A percentile compares a stretch with the other conserved stretches of the same genome.
Conservation (phyloP, 2,113 vertebrate genomes). For the Rhinolophus sinicus region DNA sequence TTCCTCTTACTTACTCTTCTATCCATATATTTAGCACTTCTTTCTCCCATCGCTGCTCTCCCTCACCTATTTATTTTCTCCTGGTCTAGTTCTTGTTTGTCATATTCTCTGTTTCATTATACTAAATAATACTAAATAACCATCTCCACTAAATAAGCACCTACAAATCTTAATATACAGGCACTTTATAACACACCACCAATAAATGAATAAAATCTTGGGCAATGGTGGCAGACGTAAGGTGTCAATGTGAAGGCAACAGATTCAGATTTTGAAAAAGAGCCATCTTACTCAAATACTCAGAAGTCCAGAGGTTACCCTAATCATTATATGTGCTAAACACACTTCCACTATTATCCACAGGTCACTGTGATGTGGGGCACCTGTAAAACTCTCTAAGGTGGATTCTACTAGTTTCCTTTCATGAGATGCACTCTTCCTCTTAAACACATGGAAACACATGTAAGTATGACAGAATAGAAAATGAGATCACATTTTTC, state of each 20-base stretch:
- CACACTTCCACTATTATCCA: neutral
- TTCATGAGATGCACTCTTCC: neutral
- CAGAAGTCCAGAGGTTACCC: neutral
- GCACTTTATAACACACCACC: neutral
- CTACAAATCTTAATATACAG: neutral
- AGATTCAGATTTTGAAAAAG: neutral
- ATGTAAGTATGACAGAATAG: neutral
- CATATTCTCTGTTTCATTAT: neutral
- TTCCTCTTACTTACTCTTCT: neutral
- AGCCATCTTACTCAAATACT: neutral
- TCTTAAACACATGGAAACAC: neutral
- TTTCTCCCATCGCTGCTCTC: neutral
- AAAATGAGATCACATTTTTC: constrained; percentile 13
- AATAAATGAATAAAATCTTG: neutral
- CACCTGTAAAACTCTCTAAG: neutral
- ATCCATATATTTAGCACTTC: neutral
- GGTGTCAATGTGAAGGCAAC: neutral
- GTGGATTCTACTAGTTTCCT: neutral
- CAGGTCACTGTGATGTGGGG: neutral
- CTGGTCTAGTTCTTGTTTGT: neutral
- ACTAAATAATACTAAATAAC: neutral
- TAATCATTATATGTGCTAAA: neutral
- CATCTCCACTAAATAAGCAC: neutral
- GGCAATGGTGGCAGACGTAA: neutral
- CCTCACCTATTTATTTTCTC: neutral